Conservation (phyloP, 2,797 vertebrate species). For the Poecilia picta region DNA sequence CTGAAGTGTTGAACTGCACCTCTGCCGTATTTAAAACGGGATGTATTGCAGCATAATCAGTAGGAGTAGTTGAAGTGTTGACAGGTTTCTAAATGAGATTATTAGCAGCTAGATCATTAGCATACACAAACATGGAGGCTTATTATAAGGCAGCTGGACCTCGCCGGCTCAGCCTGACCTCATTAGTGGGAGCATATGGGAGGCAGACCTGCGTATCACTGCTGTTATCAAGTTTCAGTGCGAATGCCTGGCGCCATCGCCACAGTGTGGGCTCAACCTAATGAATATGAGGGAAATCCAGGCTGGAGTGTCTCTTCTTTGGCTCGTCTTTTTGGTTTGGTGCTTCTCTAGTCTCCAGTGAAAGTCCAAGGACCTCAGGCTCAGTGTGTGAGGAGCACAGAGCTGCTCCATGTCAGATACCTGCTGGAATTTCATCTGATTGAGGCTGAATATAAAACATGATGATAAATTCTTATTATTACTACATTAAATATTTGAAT, state of each 20-base stretch:
- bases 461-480: no score
- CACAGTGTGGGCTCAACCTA: constrained; percentile 34
- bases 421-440: background rate
- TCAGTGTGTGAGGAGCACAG: background rate
- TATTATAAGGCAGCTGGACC: constrained; percentile 79
- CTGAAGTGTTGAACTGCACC: constrained; percentile 1
- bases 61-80: constrained; percentile 51
- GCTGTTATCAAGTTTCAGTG: constrained; percentile 65
- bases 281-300: constrained; percentile 48
- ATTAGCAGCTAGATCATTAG: constrained; percentile 75
- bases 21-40: constrained; percentile 25
- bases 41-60: constrained; percentile 1
- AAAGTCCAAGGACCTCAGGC: constrained; percentile 14
- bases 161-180: constrained; percentile 73
- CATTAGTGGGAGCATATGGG: constrained; percentile 81
- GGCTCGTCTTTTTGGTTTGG: constrained; percentile 38
- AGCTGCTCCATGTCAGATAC: background rate
- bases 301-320: constrained; percentile 25
- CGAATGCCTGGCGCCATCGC: constrained; percentile 52
- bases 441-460: background rate
- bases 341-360: constrained; percentile 37
- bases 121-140: constrained; percentile 75
- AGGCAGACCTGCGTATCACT: constrained; percentile 59
- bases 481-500: background rate
- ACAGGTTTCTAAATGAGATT: constrained; percentile 71